These are phyloP conservation scores for Proctacanthus coquilletti DNA, from an alignment of 1,140 invertebrate species.

Conservation along the genomic window DNA sequence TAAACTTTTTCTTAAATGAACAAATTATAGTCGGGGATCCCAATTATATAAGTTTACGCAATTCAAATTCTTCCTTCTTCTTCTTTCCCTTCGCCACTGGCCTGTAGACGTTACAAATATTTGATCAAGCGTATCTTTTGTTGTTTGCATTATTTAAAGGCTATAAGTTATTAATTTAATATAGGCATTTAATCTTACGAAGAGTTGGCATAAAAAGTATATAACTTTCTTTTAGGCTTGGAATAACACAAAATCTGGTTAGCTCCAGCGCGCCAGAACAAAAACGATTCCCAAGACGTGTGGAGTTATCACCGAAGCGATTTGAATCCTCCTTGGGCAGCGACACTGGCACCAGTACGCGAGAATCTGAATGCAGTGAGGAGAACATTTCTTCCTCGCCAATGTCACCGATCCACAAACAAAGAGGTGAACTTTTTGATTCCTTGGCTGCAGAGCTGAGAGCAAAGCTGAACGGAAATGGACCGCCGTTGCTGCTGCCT, in stretches of 20 bases:
- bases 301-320: slow-evolving; percentile 30
- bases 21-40: too few species aligned
- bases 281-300: slow-evolving; percentile 15
- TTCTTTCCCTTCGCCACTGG: too few species aligned
- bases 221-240: too few species aligned
- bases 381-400: slow-evolving; percentile 37
- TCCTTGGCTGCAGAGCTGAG: slow-evolving; percentile 81
- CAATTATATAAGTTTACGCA: too few species aligned
- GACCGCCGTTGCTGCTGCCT: slow-evolving; percentile 69
- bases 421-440: slow-evolving; percentile 64
- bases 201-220: too few species aligned
- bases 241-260: slow-evolving; percentile 9
- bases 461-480: slow-evolving; percentile 58
- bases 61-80: too few species aligned
- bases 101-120: too few species aligned
- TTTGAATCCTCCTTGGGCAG: slow-evolving; percentile 53
- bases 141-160: too few species aligned
- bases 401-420: slow-evolving; percentile 20
- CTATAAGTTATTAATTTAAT: too few species aligned
- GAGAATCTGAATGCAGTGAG: slow-evolving; percentile 60
- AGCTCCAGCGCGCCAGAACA: slow-evolving; percentile 31
- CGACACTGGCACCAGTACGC: slow-evolving; percentile 52
- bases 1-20: too few species aligned
- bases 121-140: too few species aligned
- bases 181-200: too few species aligned